Percentiles rank a stretch among this genome's conserved stretches.
Evolutionary conservation across 1,140 invertebrate genomes (phyloP).

Genomic region (Bombus superbus): DNA sequence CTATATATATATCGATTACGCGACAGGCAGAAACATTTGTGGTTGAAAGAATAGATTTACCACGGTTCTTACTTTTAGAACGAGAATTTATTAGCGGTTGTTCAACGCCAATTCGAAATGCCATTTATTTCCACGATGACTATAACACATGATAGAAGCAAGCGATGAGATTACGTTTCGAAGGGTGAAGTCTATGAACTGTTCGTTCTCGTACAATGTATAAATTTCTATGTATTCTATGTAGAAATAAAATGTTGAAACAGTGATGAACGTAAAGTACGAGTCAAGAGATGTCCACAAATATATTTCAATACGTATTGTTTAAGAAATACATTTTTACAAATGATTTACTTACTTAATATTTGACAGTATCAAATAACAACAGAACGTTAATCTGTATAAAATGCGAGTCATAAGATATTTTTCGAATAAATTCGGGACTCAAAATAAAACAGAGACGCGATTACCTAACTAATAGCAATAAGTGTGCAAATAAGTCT

Average conservation of each 20-base stretch:
- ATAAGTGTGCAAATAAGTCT: not conserved
- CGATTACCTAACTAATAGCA: not conserved
- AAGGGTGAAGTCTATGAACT: not conserved
- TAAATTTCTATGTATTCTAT: too few species aligned
- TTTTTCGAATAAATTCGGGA: too few species aligned
- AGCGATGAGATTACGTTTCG: not conserved
- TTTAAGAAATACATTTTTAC: slow-evolving; percentile 1
- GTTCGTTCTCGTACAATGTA: not conserved
- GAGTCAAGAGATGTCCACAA: too few species aligned
- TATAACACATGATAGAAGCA: not conserved
- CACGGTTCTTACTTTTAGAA: slow-evolving; percentile 50
- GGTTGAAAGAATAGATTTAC: slow-evolving; percentile 30
- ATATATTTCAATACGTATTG: too few species aligned
- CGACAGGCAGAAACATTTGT: not conserved
- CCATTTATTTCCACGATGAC: not conserved
- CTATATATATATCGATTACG: not conserved
- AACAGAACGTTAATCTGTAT: not conserved
- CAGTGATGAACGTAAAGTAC: too few species aligned
- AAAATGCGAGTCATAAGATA: not conserved
- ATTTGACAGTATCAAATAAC: not conserved
- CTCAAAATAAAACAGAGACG: not conserved
- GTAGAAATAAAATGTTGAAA: too few species aligned
- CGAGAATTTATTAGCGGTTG: slow-evolving; percentile 61
- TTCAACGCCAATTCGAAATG: slow-evolving; percentile 36
- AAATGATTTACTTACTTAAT: too few species aligned